phyloP scores from a whole-genome alignment of 2,113 vertebrate species.

The Benitochromis conjunctus region DNA sequence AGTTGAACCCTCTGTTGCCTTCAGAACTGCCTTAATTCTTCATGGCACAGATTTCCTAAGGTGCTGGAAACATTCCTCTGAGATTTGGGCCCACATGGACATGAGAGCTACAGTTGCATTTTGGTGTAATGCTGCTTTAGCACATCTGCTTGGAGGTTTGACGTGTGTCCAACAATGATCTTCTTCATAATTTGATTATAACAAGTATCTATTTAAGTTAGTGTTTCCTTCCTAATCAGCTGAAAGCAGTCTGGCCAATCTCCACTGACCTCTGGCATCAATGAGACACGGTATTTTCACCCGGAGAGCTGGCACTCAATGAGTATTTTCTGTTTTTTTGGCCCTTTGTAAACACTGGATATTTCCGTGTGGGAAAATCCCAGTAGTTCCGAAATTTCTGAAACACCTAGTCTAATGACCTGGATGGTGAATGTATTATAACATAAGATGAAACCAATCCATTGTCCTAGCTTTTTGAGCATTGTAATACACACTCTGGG shows the following conservation, averaged over 20 bases:
- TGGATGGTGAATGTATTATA: background rate
- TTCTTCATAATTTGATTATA: background rate
- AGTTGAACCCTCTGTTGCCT: background rate
- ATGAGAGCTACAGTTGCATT: background rate
- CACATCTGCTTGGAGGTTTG: background rate
- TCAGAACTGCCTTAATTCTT: background rate
- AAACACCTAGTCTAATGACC: background rate
- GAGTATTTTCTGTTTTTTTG: accelerated
- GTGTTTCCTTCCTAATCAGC: background rate
- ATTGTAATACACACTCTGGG: constrained; percentile 66
- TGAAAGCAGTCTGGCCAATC: background rate
- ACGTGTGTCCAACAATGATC: background rate
- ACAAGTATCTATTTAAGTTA: background rate
- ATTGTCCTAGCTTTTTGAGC: background rate
- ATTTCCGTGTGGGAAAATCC: background rate
- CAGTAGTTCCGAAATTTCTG: accelerated
- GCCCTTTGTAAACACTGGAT: background rate
- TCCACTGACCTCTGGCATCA: background rate
- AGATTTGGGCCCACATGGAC: accelerated
- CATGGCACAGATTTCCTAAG: background rate
- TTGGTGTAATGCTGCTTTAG: background rate
- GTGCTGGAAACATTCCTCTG: background rate
- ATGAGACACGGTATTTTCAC: background rate
- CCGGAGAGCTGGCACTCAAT: background rate
- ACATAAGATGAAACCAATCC: background rate